phyloP scores from a whole-genome alignment of 2,113 vertebrate genomes.

The Coturnix japonica region DNA sequence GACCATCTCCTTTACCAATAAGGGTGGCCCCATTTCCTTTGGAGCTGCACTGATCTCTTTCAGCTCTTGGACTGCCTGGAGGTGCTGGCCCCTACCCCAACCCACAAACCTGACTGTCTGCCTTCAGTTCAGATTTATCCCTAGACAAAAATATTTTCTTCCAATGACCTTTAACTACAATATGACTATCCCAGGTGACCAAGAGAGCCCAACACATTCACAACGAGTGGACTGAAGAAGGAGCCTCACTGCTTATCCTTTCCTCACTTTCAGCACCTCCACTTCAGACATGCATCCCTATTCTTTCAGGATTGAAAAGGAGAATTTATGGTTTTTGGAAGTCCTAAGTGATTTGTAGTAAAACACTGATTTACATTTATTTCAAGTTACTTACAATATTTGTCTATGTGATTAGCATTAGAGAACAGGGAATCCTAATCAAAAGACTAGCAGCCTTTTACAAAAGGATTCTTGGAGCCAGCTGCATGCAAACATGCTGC shows the following conservation, averaged over 20 bases:
- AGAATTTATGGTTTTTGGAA: fast-evolving
- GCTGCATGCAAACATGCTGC: background rate
- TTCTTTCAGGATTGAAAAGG: background rate
- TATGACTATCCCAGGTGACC: fast-evolving
- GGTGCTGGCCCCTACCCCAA: fast-evolving
- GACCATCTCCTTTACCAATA: background rate
- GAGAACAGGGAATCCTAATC: background rate
- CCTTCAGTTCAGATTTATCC: background rate
- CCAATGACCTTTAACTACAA: background rate
- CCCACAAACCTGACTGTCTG: fast-evolving
- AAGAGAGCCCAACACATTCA: background rate
- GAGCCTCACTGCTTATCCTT: background rate
- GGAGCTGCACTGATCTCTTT: background rate
- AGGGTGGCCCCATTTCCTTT: fast-evolving
- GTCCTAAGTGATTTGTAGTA: background rate
- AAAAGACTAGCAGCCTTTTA: background rate
- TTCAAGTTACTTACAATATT: background rate
- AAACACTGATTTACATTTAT: background rate
- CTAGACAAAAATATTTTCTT: background rate
- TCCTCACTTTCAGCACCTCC: background rate
- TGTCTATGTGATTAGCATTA: background rate
- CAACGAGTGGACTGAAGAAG: fast-evolving
- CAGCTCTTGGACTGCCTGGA: background rate
- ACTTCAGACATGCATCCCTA: background rate
- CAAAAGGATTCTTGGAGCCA: background rate